phyloP scores from a whole-genome alignment of 2,797 vertebrate genomes.

The Alauda arvensis region DNA sequence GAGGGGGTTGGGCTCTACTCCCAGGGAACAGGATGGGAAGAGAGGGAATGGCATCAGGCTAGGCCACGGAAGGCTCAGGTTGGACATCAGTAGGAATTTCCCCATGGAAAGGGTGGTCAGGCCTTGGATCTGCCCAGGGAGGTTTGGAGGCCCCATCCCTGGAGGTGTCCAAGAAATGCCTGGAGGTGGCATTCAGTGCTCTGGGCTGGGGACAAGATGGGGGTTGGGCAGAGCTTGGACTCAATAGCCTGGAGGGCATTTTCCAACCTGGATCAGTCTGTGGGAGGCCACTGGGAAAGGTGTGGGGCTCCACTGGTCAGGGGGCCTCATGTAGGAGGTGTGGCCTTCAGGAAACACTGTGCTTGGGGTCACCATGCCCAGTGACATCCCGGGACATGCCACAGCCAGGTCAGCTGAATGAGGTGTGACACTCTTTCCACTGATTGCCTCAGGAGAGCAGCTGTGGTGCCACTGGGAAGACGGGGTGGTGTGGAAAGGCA shows the following conservation, averaged over 20 bases:
- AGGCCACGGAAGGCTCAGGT: not conserved
- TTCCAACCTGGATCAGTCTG: too few species aligned
- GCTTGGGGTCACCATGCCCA: too few species aligned
- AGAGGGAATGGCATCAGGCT: not conserved
- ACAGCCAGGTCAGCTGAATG: not conserved
- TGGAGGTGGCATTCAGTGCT: not conserved
- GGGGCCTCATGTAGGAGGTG: too few species aligned
- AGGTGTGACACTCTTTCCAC: too few species aligned
- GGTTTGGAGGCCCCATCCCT: not conserved
- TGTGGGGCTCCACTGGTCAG: not conserved
- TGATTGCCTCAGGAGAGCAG: not conserved
- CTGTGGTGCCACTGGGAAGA: not conserved
- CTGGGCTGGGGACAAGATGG: not conserved
- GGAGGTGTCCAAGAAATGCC: rapidly evolving
- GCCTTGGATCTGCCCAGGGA: not conserved
- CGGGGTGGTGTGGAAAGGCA: not conserved
- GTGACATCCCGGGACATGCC: rapidly evolving
- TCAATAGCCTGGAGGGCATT: rapidly evolving
- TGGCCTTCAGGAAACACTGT: rapidly evolving
- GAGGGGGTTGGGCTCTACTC: not conserved
- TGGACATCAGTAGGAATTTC: not conserved
- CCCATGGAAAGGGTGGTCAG: not conserved
- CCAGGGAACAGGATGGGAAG: not conserved
- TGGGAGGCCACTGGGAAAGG: not conserved
- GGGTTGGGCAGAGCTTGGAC: rapidly evolving